Conservation (phyloP, 2,797 vertebrate species). For the Echeneis naucrates region DNA sequence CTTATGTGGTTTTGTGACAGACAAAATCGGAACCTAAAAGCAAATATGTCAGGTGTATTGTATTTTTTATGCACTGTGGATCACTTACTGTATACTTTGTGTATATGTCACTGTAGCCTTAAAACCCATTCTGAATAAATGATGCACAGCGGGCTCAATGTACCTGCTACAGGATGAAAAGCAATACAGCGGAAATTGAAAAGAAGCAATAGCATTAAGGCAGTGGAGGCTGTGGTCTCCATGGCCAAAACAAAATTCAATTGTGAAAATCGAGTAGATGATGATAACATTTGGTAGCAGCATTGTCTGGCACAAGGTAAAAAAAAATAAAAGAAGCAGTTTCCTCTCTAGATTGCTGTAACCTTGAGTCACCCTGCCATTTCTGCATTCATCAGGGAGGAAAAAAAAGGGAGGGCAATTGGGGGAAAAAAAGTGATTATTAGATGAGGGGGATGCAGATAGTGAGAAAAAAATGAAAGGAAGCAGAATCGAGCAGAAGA, state of each 20-base stretch:
- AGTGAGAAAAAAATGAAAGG: conserved; percentile 11
- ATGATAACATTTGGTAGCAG: conserved; percentile 65
- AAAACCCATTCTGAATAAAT: conserved; percentile 48
- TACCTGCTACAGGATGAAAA: conserved; percentile 49
- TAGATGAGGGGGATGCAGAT: conserved; percentile 52
- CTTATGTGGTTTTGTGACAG: not conserved
- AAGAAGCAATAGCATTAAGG: conserved; percentile 55
- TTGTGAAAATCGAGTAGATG: conserved; percentile 63
- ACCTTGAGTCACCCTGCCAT: conserved; percentile 68
- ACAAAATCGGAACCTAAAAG: not conserved
- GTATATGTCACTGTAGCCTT: conserved; percentile 12
- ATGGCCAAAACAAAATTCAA: conserved; percentile 61
- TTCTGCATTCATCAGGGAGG: conserved; percentile 48
- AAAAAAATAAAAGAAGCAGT: conserved; percentile 30
- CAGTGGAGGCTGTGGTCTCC: conserved; percentile 35
- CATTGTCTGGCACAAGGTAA: conserved; percentile 42
- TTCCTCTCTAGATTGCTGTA: conserved; percentile 54
- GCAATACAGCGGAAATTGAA: conserved; percentile 62
- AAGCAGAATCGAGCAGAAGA: not conserved
- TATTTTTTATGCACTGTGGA: not conserved
- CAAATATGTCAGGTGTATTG: not conserved
- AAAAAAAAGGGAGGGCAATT: conserved; percentile 40
- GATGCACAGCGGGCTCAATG: conserved; percentile 13
- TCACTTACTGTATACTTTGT: conserved; percentile 17
- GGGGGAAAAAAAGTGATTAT: conserved; percentile 70